Base-by-base conservation (phyloP, 2,113 vertebrate species). In the Montifringilla adamsi region DNA sequence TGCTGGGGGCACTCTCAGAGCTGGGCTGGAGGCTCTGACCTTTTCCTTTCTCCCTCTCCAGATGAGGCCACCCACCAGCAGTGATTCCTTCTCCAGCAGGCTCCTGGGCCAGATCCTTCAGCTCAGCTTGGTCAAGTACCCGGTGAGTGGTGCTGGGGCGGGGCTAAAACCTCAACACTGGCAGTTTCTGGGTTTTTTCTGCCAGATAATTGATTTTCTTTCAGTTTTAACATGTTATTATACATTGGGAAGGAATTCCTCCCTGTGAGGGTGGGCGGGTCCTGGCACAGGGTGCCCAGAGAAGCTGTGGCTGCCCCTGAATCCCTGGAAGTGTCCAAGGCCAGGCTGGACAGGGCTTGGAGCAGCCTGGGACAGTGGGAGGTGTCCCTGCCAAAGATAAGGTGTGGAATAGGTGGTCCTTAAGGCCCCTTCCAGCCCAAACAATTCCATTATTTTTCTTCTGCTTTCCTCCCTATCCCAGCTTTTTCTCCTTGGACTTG, bases 1-100 rank as follows among this genome's bases (percentile, higher is more conserved):
- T 83, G 35, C 37, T 77, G 62, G 10, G 13, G 30, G 1, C 0
- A 0, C 3, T 52, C 21, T 6, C 5, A 1, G 39, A 19, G 30
- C 13, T 79, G 33, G 7, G 1, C 2, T 60, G 53, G 44, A 8
- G 30, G 52, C 3, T 43, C 79, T 94, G 87, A 94, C 24, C 12
- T 44, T n/a, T 77, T 37, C 58, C 3, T 27, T 2, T 31, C 23
- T 79, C 4, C 24, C 9, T 50, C 2, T 67, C 5, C 52, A 97
- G 95, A 47, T 44, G 63, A 15, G 4, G 10, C 3, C 5, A 1
- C 41, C 21, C 15, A 11, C 18, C 75, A 47, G 10, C 11, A 35
- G 7, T 0, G 64, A 55, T 13, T 68, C 63, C 20, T 58, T 67
- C 27, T 27, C 69, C 6, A 69, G 79, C 12, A 72, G 55, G 28